Evolutionary conservation across 2,797 vertebrate species (phyloP), one percentile per base, ranked within the genome.

Genomic region (Gymnothorax reevesii): DNA sequence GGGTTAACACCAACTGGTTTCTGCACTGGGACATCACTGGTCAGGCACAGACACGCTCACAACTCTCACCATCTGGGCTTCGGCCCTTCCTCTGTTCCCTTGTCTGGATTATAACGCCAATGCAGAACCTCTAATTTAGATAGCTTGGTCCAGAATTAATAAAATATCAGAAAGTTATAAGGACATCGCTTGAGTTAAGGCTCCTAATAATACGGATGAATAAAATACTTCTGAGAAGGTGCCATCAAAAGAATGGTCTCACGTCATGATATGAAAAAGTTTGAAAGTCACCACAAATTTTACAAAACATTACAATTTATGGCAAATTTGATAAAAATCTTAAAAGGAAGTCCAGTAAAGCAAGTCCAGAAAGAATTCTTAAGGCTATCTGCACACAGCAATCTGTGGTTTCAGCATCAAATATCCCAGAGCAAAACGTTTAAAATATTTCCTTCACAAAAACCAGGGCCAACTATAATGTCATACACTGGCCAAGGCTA

Each of bases 361-460:
- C 17, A 7, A 80, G 55, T 8, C 52, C 52, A 80, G 22, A 80
- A 55, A 79, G 22, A 8, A 52, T 17, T 55, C 49, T 52, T 22
- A 80, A 80, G 9, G 42, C 27, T 42, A 77, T 49, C 69, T 73
- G 27, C 52, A n/a, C 2, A 80, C 79, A 69, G 59, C 55, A 87
- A 80, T 80, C 57, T 83, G 79, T 3, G 84, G 84, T 52, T 49
- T 73, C 62, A 62, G 52, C 87, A 83, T 87, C 84, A 88, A 1
- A 87, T 82, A 84, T 73, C 33, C 42, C 55, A 73, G 42, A 33
- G 55, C 75, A 75, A n/a, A 83, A 57, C 69, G 79, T 59, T 20
- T 84, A 7, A 88, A 86, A 79, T 57, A 75, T 84, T 71, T 82
- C 62, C 64, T 88, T 73, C 8, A 66, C 71, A 85, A 42, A 79